These are phyloP conservation scores for Didymodactylos carnosus DNA, from an alignment of 2,888 invertebrate species.

Conservation along the genomic window DNA sequence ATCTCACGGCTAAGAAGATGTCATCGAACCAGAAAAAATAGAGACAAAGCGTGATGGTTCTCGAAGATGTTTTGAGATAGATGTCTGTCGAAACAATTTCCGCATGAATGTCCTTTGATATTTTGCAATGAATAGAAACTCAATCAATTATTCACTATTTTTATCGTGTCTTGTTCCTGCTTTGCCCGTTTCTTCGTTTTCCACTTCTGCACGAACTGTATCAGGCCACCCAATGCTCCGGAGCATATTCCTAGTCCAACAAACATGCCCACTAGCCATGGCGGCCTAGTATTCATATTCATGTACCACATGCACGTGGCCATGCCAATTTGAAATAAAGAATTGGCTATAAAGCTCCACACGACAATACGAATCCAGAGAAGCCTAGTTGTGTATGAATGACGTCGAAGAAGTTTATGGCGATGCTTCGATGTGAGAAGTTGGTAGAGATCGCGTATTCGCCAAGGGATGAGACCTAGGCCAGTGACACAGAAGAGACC, in stretches of 20 bases:
- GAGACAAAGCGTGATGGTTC: no score
- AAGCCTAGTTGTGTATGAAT: neutral
- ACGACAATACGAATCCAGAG: neutral
- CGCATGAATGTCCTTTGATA: neutral
- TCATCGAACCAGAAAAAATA: no score
- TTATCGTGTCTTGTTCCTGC: neutral
- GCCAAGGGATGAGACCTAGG: neutral
- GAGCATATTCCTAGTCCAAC: neutral
- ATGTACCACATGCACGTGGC: neutral
- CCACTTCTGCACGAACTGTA: neutral
- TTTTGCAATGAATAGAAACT: neutral
- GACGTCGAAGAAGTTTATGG: neutral
- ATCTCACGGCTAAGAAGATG: no score
- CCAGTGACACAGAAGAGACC: neutral
- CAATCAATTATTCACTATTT: neutral
- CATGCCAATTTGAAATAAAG: neutral
- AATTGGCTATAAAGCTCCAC: neutral
- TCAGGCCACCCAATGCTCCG: neutral
- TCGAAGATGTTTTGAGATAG: no score
- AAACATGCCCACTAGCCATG: neutral
- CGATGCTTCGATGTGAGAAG: neutral
- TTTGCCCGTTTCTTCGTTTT: neutral
- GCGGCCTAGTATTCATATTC: neutral
- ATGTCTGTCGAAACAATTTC: neutral
- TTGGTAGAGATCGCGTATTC: neutral